A percentile compares a stretch with the other conserved stretches of the same genome.
Evolutionary conservation across 2,888 invertebrate species (phyloP).

Genomic region (Orgyia antiqua): DNA sequence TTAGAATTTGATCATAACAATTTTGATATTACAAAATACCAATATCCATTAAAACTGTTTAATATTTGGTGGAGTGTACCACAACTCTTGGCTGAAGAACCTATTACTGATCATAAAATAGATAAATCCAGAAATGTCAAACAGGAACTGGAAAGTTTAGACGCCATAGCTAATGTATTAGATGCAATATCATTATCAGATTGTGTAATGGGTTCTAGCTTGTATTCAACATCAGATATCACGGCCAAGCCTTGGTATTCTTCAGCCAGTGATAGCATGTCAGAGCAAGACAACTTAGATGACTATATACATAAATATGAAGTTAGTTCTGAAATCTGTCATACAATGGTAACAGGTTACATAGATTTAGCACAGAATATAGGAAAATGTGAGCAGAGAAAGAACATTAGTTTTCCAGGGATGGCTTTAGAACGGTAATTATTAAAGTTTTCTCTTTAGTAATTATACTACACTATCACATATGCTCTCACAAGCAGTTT

Average conservation of each 20-base stretch:
- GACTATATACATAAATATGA: constrained; percentile 38
- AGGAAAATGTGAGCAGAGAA: constrained; percentile 27
- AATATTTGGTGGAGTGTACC: constrained; percentile 64
- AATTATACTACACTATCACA: too few species aligned
- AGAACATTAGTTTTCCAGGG: constrained; percentile 37
- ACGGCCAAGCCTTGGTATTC: constrained; percentile 49
- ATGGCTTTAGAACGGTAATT: constrained; percentile 51
- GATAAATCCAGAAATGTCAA: constrained; percentile 15
- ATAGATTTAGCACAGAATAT: constrained; percentile 34
- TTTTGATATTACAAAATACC: constrained; percentile 19
- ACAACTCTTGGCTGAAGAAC: constrained; percentile 27
- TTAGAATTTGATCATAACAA: constrained; percentile 28
- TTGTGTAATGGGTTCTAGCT: constrained; percentile 28
- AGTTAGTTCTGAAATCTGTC: constrained; percentile 41
- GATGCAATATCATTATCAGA: constrained; percentile 64
- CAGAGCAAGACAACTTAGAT: constrained; percentile 49
- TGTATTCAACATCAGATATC: constrained; percentile 28
- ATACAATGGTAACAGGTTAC: constrained; percentile 34
- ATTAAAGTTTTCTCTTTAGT: not conserved
- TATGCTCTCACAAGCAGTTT: too few species aligned
- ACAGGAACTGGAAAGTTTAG: constrained; percentile 24
- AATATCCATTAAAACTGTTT: constrained; percentile 33
- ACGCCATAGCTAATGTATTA: constrained; percentile 41
- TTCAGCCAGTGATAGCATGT: constrained; percentile 49
- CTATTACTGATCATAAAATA: constrained; percentile 14